Percentiles rank a stretch among this genome's conserved stretches.
Evolutionary conservation across 2,797 vertebrate species (phyloP).

Genomic region (Cossypha polioptera): DNA sequence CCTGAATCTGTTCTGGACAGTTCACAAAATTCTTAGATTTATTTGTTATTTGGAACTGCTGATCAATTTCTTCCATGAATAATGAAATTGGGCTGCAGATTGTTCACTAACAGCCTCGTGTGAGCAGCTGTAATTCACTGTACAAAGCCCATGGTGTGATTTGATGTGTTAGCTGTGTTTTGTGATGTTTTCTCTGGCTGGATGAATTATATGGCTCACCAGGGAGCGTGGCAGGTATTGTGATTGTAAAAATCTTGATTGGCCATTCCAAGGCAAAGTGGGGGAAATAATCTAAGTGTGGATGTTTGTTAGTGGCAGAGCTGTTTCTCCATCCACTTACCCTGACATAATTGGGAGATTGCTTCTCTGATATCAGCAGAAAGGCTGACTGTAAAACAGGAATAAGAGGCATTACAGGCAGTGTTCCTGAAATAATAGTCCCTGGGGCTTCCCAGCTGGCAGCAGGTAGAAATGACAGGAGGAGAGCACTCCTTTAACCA

Average conservation of each 20-base stretch:
- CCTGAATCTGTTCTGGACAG: background rate
- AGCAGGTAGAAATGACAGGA: background rate
- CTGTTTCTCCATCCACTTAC: constrained; percentile 12
- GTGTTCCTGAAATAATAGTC: background rate
- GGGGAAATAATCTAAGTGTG: background rate
- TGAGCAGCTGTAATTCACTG: constrained; percentile 1
- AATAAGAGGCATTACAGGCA: background rate
- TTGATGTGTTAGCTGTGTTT: constrained; percentile 4
- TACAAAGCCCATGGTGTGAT: constrained; percentile 18
- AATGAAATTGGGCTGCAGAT: constrained; percentile 31
- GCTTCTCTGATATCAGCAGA: constrained; percentile 24
- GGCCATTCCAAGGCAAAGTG: constrained; percentile 39
- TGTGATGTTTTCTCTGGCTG: background rate
- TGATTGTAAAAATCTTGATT: constrained; percentile 33
- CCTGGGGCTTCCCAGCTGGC: background rate
- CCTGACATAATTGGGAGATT: constrained; percentile 16
- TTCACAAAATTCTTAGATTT: constrained; percentile 18
- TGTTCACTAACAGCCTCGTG: constrained; percentile 29
- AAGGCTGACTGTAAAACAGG: constrained; percentile 7
- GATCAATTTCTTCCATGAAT: constrained; percentile 33
- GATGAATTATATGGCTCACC: constrained; percentile 4
- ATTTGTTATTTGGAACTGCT: constrained; percentile 25
- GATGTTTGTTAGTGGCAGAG: constrained; percentile 19
- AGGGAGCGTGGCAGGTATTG: constrained; percentile 8
- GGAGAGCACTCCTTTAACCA: background rate